phyloP scores from a whole-genome alignment of 2,888 invertebrate species.

The Gerris lacustris region DNA sequence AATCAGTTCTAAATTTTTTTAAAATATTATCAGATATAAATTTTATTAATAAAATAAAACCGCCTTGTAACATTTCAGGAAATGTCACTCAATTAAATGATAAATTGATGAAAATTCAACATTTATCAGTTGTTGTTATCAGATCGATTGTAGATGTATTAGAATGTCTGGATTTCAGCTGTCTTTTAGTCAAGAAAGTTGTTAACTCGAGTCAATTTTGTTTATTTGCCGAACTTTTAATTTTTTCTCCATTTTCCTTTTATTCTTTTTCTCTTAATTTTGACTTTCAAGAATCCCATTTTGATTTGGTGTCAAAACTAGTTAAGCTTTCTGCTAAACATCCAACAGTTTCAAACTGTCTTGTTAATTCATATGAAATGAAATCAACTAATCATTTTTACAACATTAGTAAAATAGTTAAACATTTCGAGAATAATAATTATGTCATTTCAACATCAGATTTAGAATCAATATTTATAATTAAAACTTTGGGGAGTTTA shows the following conservation, averaged over 20 bases:
- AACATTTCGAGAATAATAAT: background rate
- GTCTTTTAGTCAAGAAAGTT: too few species aligned
- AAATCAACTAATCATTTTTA: background rate
- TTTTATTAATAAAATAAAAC: background rate
- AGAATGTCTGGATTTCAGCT: too few species aligned
- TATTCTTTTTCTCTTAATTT: background rate
- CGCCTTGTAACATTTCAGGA: too few species aligned
- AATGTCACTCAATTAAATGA: too few species aligned
- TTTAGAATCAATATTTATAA: background rate
- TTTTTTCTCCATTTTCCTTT: too few species aligned
- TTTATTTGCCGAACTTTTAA: too few species aligned
- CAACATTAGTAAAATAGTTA: background rate
- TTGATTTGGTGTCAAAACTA: background rate
- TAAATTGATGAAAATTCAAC: too few species aligned
- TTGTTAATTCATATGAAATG: background rate
- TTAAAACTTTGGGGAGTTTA: background rate
- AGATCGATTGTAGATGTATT: too few species aligned
- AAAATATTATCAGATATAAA: background rate
- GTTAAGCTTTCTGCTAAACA: background rate
- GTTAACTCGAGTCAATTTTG: too few species aligned
- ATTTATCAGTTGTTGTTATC: too few species aligned
- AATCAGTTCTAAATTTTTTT: conserved; percentile 1
- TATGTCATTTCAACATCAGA: background rate
- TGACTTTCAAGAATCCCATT: background rate
- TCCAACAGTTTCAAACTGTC: background rate